Conservation (phyloP, 1,140 invertebrate genomes). For the Panagrolaimus sp. region DNA sequence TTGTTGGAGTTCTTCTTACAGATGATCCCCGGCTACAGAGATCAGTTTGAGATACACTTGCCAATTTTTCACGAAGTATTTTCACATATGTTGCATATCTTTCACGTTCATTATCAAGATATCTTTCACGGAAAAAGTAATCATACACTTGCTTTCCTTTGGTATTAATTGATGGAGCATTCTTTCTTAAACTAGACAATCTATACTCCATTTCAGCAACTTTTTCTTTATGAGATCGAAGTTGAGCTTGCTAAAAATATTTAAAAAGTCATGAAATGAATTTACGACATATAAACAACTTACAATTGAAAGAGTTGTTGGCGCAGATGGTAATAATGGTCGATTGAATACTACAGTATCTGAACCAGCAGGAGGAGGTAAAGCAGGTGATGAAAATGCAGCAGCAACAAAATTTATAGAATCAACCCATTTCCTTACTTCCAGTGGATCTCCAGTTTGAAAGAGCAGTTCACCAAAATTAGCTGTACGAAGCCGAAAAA, state of each 20-base stretch:
- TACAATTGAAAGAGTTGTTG: slow-evolving; percentile 42
- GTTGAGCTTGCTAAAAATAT: slow-evolving; percentile 47
- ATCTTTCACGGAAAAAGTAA: slow-evolving; percentile 55
- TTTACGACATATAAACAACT: slow-evolving; percentile 10
- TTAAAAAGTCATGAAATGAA: background rate
- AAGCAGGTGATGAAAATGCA: slow-evolving; percentile 82
- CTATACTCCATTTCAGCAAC: slow-evolving; percentile 37
- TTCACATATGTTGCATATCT: slow-evolving; percentile 35
- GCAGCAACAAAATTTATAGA: slow-evolving; percentile 96
- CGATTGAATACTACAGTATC: slow-evolving; percentile 31
- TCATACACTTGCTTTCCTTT: slow-evolving; percentile 50
- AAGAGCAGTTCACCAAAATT: slow-evolving; percentile 94
- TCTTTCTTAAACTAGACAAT: slow-evolving; percentile 34
- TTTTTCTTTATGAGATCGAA: slow-evolving; percentile 42
- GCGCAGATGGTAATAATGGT: slow-evolving; percentile 25
- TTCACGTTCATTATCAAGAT: slow-evolving; percentile 43
- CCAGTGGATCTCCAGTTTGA: slow-evolving; percentile 90
- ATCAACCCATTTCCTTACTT: slow-evolving; percentile 90
- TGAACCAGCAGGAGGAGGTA: slow-evolving; percentile 66
- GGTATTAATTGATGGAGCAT: slow-evolving; percentile 50
- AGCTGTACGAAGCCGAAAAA: slow-evolving; percentile 87
- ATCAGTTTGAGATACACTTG: slow-evolving; percentile 15
- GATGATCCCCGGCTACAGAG: slow-evolving; percentile 7
- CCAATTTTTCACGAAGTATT: slow-evolving; percentile 31
- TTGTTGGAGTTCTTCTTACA: background rate